phyloP scores from a whole-genome alignment of 30 jellyfish, hydroid and myxozoan genomes.

The Calvadosia cruxmelitensis region DNA sequence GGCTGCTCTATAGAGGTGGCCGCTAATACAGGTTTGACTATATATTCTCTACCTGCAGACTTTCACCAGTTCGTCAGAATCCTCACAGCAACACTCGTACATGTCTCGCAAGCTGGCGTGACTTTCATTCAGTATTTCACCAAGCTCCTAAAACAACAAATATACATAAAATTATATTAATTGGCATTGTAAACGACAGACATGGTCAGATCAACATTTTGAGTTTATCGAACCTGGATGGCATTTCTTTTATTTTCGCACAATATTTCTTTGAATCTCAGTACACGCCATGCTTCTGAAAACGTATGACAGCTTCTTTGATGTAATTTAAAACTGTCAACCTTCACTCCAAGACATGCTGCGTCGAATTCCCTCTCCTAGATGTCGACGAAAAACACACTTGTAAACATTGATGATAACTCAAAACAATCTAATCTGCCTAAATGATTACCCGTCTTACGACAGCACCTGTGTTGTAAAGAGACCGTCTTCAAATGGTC shows the following conservation, averaged over 20 bases:
- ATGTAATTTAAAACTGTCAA: not conserved
- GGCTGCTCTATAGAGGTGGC: no score
- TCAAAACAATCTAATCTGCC: no score
- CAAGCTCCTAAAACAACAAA: not conserved
- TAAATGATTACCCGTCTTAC: no score
- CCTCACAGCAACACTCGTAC: not conserved
- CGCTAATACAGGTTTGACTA: no score
- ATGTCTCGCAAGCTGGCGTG: not conserved
- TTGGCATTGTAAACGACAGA: not conserved
- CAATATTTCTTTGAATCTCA: no score
- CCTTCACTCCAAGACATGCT: not conserved
- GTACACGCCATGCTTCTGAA: not conserved
- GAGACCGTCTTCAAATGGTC: no score
- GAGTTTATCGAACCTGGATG: no score
- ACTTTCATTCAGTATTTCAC: not conserved
- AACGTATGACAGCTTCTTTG: not conserved
- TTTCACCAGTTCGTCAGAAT: not conserved
- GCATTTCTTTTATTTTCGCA: not conserved
- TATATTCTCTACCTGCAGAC: not conserved
- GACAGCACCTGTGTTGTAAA: no score
- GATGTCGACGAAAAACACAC: no score
- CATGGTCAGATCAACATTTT: no score
- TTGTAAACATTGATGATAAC: no score
- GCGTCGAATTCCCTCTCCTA: not conserved
- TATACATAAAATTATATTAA: no score